These are phyloP conservation scores for Helleia helle DNA, from an alignment of 2,888 invertebrate species.

Conservation along the genomic window DNA sequence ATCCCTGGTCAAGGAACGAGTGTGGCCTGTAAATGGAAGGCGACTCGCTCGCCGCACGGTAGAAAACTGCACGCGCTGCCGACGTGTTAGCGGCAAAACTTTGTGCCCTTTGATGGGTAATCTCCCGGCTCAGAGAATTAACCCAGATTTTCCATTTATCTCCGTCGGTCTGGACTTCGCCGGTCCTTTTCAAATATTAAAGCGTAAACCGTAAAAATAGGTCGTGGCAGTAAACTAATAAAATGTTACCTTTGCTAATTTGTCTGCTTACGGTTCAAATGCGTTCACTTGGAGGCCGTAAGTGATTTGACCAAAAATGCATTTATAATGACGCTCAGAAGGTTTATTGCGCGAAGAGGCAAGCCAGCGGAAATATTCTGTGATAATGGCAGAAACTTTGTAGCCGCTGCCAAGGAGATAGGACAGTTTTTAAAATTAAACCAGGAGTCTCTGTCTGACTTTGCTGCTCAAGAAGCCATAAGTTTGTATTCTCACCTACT, in stretches of 20 bases:
- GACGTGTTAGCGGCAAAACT: conserved; percentile 14
- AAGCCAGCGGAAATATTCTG: conserved; percentile 25
- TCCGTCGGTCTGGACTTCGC: conserved; percentile 4
- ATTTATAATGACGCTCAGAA: conserved; percentile 22
- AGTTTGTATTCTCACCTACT: conserved; percentile 17
- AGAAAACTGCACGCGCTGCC: conserved; percentile 17
- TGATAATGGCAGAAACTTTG: conserved; percentile 25
- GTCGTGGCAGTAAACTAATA: conserved; percentile 17
- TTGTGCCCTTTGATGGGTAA: conserved; percentile 8
- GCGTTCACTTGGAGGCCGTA: conserved; percentile 17
- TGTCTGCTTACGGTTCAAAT: conserved; percentile 19
- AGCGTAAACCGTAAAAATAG: too few species aligned
- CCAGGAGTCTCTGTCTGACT: conserved; percentile 8
- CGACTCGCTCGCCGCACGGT: conserved; percentile 16
- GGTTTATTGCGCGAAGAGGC: conserved; percentile 28
- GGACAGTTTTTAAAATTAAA: conserved; percentile 13
- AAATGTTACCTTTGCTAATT: conserved; percentile 24
- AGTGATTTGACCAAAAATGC: conserved; percentile 9
- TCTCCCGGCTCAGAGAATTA: conserved; percentile 3
- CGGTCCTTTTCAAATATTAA: conserved; percentile 3
- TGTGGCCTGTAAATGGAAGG: conserved; percentile 20
- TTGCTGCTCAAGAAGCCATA: conserved; percentile 16
- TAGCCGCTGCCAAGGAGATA: conserved; percentile 14
- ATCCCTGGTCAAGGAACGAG: conserved; percentile 12
- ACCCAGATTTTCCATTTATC: conserved; percentile 9